Evolutionary conservation across 2,888 invertebrate species (phyloP), one percentile per base, ranked within the genome.

Genomic region (Macaria liturata): DNA sequence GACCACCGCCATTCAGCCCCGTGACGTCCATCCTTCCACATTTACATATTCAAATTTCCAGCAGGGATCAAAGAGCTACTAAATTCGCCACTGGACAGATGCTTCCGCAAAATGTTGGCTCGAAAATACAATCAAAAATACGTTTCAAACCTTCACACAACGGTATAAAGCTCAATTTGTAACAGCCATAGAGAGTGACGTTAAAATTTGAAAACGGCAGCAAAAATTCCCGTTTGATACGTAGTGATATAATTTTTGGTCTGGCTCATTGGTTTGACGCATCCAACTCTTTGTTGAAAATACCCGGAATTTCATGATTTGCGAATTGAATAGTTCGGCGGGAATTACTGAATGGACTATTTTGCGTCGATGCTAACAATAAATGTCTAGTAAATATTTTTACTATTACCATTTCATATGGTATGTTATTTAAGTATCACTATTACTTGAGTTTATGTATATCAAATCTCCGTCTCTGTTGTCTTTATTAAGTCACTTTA

Each of bases 11-110:
- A 8, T 30, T 20, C 42, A 43, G 55, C 65, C 64, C 51, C 46
- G 58, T 60, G 48, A 50, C 49, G 65, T 53, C 53, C 58, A 59
- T 61, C 68, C 64, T 60, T 57, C 50, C 60, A 61, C 69, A 83
- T 84, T 81, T 82, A 70, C 82, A 84, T 84, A 84, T 84, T 84
- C 82, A 83, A 82, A 83, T 78, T 76, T 70, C 64, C 49, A 55
- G 46, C 62, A 61, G 68, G 70, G 80, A 83, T 83, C 83, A 83
- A 82, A 82, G 82, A 78, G 74, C 66, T 67, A 72, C 68, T 66
- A 72, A 72, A 76, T 65, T 60, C 49, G 54, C 59, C 7, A 60
- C 66, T 49, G 59, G 61, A 60, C 67, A 71, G 67, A 70, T 66
- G 67, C 65, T 70, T 66, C 60, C 65, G 61, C 54, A 59, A 60